Evolutionary conservation across 2,113 vertebrate species (phyloP), one percentile per base, ranked within the genome.

Genomic region (Dolichallabes microphthalmus): DNA sequence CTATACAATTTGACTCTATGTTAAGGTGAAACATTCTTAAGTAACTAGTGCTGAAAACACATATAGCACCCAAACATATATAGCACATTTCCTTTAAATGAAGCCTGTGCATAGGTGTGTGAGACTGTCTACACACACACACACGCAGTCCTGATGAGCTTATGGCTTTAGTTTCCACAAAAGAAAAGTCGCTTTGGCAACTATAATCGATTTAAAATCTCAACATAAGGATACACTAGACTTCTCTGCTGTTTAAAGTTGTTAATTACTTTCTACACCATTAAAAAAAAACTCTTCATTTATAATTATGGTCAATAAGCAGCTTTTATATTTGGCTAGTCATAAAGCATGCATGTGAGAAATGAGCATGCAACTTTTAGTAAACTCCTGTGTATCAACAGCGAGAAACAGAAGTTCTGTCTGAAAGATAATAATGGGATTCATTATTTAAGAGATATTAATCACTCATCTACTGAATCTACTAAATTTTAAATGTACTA

Each of bases 261-360:
- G 73, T 82, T 87, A 57, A 63, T 61, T 60, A 32, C 17, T 30
- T 79, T 78, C 83, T 81, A 32, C 85, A 84, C 82, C 77, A 87
- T 87, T 87, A 90, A 89, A 89, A 90, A 89, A 89, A 85, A 91
- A 2, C 78, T 74, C 50, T 12, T 82, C 55, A 35, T 89, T 75
- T 84, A 88, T 83, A 75, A 92, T 92, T 89, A 52, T 73, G 83
- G 64, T 89, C 82, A 87, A 79, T 83, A 90, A 94, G 92, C 91
- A 94, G 92, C 93, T 92, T 93, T 91, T 17, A 80, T 82, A 86
- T 89, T 83, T 91, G 64, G 80, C 87, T 88, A 90, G 77, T 90
- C 83, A 90, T 86, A 89, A 52, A 85, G 60, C 79, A 87, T 80
- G 76, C 76, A 63, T 74, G 74, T 84, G 86, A 87, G 86, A 57